Conservation (phyloP, 2,113 vertebrate species). For the Benitochromis conjunctus region DNA sequence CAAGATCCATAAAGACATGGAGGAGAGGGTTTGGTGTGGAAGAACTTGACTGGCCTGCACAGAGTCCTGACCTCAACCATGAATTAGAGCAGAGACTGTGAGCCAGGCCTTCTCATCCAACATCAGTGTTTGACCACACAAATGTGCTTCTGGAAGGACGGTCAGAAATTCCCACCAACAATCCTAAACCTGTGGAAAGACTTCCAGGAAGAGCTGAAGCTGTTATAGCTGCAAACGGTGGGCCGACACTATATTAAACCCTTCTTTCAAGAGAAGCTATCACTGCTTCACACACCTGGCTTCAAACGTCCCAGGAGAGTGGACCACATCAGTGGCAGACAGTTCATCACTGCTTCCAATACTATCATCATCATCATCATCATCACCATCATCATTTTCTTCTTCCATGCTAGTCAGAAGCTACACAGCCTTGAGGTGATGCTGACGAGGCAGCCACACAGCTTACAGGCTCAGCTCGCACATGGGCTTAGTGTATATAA, state of each 20-base stretch:
- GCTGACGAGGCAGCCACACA: conserved; percentile 28
- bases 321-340: conserved; percentile 1
- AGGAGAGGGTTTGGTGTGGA: neutral
- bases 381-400: neutral
- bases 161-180: neutral
- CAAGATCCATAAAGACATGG: neutral
- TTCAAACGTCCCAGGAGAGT: conserved; percentile 9
- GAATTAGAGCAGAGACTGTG: neutral
- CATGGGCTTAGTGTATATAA: neutral
- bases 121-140: neutral
- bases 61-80: neutral
- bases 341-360: neutral
- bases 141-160: neutral
- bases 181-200: neutral
- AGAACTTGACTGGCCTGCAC: neutral
- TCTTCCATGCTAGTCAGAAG: neutral
- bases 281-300: neutral
- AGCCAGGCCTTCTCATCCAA: neutral
- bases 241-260: neutral
- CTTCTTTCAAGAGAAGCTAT: neutral
- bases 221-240: neutral
- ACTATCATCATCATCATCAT: neutral
- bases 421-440: neutral
- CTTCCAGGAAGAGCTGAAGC: neutral
- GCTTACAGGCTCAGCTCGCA: conserved; percentile 33